These are phyloP conservation scores for Acleris holmiana DNA, from an alignment of 2,888 invertebrate species.

Conservation along the genomic window DNA sequence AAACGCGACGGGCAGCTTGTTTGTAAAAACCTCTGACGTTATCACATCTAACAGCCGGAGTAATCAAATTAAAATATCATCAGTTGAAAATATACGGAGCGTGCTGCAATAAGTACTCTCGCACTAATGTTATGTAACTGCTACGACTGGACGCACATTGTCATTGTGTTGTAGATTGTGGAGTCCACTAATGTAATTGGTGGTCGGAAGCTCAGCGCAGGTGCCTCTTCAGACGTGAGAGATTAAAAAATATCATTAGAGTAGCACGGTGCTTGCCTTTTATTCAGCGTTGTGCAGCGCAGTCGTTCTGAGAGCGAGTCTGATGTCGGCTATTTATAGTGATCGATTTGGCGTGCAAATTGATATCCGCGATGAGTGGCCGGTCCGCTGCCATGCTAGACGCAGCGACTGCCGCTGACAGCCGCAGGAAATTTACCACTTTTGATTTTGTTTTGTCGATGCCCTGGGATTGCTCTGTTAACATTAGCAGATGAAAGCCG, in stretches of 20 bases:
- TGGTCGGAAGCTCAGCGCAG: slow-evolving; percentile 1
- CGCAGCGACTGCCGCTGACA: neutral
- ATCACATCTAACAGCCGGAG: slow-evolving; percentile 15
- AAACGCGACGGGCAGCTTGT: slow-evolving; percentile 5
- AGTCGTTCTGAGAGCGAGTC: slow-evolving; percentile 45
- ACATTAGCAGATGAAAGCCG: neutral
- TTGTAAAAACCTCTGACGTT: neutral
- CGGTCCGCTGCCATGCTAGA: slow-evolving; percentile 25
- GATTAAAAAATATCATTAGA: slow-evolving; percentile 2
- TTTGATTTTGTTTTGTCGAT: slow-evolving; percentile 9
- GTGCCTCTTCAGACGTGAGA: neutral
- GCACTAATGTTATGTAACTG: neutral
- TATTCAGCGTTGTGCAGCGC: slow-evolving; percentile 38
- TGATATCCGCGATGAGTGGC: slow-evolving; percentile 57
- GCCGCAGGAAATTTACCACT: slow-evolving; percentile 8
- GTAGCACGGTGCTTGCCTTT: slow-evolving; percentile 11
- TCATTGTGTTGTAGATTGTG: slow-evolving; percentile 8
- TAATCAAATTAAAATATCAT: slow-evolving; percentile 18
- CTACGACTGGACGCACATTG: neutral
- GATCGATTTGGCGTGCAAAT: slow-evolving; percentile 74
- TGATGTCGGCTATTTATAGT: slow-evolving; percentile 68
- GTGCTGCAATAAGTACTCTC: no score
- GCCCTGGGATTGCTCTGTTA: neutral
- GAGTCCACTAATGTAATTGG: slow-evolving; percentile 20
- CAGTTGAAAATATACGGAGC: neutral